These are phyloP conservation scores for Pitangus sulphuratus DNA, from an alignment of 2,797 vertebrate genomes.

Conservation along the genomic window DNA sequence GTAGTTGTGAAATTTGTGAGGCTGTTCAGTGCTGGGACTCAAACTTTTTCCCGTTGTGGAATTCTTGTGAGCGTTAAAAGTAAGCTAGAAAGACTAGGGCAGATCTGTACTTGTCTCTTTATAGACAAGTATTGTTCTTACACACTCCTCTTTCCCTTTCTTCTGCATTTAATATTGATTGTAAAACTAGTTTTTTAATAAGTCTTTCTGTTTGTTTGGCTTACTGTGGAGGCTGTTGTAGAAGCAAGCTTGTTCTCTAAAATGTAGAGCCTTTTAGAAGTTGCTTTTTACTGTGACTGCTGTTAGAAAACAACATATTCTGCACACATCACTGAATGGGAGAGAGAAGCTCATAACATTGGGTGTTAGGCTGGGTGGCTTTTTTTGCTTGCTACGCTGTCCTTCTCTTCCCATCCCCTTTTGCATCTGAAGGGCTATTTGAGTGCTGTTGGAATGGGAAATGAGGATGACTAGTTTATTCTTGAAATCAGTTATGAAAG, in stretches of 20 bases:
- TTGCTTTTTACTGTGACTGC: neutral
- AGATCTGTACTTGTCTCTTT: neutral
- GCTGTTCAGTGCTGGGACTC: neutral
- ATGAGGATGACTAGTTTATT: neutral
- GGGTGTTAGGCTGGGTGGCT: neutral
- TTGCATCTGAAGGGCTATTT: neutral
- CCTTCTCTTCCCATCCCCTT: neutral
- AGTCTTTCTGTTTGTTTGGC: neutral
- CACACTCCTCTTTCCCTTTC: neutral
- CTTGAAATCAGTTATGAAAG: neutral
- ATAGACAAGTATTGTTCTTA: neutral
- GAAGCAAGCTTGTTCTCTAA: neutral
- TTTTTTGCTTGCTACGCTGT: neutral
- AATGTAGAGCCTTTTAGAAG: neutral
- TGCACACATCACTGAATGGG: neutral
- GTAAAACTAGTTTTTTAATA: neutral
- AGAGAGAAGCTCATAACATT: neutral
- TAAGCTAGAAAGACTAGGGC: neutral
- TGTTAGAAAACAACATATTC: neutral
- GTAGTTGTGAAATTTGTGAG: neutral
- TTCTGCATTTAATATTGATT: neutral
- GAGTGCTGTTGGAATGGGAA: neutral
- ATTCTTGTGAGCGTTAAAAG: neutral
- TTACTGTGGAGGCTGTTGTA: neutral
- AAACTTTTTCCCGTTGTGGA: neutral